Base-by-base conservation (phyloP, 1,140 invertebrate genomes). In the Popillia japonica region DNA sequence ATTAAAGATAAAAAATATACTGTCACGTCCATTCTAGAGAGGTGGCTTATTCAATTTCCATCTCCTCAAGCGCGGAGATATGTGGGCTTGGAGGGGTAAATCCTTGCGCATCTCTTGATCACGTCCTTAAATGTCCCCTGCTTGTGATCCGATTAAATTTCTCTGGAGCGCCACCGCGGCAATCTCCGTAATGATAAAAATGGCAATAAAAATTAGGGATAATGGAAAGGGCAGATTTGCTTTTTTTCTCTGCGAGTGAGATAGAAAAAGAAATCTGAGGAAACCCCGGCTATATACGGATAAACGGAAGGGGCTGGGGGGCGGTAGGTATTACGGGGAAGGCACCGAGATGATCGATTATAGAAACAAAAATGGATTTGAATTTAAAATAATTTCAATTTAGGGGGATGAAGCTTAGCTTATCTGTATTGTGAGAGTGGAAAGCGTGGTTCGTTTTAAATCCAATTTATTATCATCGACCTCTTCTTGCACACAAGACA, bases 1-100 rank as follows among this genome's bases (percentile, higher is more conserved):
- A 86, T 86, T 86, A 86, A 84, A 86, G 85, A 86, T 86, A 86
- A 86, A 85, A 85, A 86, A 86, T 86, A 85, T 84, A 84, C 83
- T 84, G 83, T 85, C 85, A 85, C 83, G 83, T 85, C 83, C 83
- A 83, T 84, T 85, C 81, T 82, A 34, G 27, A 34, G 80, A 83
- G 80, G 20, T 83, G 81, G 85, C 83, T 85, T 84, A 85, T 85
- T 85, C 82, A 85, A 85, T 85, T 85, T 85, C 82, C 84, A 84
- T 78, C 44, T 55, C 61, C 61, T 59, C 78, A 40, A 40, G 78
- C 14, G 20, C 40, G 41, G 44, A 81, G 82, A 82, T 82, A 82
- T 82, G 81, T 82, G 82, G 73, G 80, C 77, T 80, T 77, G 81
- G 80, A 84, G 75, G 76, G 82, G 81, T 84, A 85, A 85, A 84